Evolutionary conservation across 1,140 invertebrate species (phyloP).

Genomic region (Leptinotarsa lineolata): DNA sequence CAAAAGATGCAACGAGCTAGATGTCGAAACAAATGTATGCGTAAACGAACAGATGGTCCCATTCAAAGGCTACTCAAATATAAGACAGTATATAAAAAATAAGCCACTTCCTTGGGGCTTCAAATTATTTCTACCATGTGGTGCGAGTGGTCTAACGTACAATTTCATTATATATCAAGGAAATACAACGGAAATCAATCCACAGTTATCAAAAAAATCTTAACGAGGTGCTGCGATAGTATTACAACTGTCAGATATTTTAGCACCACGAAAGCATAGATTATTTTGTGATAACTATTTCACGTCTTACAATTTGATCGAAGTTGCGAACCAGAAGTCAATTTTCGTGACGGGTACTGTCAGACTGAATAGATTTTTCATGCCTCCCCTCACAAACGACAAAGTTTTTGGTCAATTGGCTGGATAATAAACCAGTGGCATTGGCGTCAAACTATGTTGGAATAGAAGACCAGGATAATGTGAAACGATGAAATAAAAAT

Average conservation of each 20-base stretch:
- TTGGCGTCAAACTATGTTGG: not conserved
- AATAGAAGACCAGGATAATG: not conserved
- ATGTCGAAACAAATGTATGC: not conserved
- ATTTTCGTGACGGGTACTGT: not conserved
- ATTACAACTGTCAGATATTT: not conserved
- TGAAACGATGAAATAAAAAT: not conserved
- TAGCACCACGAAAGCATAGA: not conserved
- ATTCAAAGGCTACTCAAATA: not conserved
- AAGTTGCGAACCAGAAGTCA: not conserved
- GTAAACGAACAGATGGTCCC: not conserved
- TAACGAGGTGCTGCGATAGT: not conserved
- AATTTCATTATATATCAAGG: not conserved
- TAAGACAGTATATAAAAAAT: not conserved
- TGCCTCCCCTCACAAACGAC: not conserved
- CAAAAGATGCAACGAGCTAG: not conserved
- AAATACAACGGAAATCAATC: not conserved
- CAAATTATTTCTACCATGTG: not conserved
- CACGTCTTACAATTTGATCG: not conserved
- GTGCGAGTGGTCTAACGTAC: not conserved
- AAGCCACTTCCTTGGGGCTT: not conserved
- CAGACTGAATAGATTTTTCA: not conserved
- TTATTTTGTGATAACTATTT: not conserved
- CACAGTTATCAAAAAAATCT: not conserved
- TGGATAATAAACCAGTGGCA: not conserved
- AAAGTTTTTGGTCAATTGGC: not conserved